Base-by-base conservation (phyloP, 2,113 vertebrate genomes). In the Pandion haliaetus region DNA sequence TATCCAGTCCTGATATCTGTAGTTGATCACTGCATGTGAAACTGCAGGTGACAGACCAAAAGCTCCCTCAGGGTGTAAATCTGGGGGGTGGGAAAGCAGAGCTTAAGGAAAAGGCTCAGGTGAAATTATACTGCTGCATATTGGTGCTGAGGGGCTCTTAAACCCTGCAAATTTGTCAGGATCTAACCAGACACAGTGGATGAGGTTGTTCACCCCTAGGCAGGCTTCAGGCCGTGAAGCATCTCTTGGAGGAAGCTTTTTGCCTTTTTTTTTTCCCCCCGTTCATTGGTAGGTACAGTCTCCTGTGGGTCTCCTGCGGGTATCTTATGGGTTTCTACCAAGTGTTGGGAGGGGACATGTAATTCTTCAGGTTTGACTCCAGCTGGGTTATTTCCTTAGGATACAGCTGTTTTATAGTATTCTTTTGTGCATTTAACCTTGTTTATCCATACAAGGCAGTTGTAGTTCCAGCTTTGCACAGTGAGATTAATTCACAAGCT, bases 41-140 rank as follows among this genome's bases (percentile, higher is more conserved):
- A 67, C 31, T 84, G 23, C 32, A 36, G 4, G 0, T 3, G 36
- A n/a, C 12, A 44, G 24, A 52, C 10, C 32, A 28, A 73, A 90
- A 88, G 16, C 10, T 20, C 44, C 31, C 32, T 42, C 40, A 5
- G 40, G 44, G 44, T 79, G 29, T 50, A 77, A 70, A 73, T 83
- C 21, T 40, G 36, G 44, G 38, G 9, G 6, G 12, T n/a, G 1
- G 9, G 7, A 4, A 20, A 82, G 14, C 5, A 59, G 49, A 63
- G 5, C 17, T 81, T 38, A 55, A 86, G 59, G 55, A 77, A 86
- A 74, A 71, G 20, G 20, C 18, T 89, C 14, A n/a, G 31, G 42
- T 81, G 32, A 58, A 77, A 62, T 52, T 4, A 34, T 5, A 9
- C 28, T 0, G 0, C 10, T 76, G 40, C 4, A 3, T 34, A 6